Conservation (phyloP, 2,797 vertebrate genomes). For the Etheostoma perlongum region DNA sequence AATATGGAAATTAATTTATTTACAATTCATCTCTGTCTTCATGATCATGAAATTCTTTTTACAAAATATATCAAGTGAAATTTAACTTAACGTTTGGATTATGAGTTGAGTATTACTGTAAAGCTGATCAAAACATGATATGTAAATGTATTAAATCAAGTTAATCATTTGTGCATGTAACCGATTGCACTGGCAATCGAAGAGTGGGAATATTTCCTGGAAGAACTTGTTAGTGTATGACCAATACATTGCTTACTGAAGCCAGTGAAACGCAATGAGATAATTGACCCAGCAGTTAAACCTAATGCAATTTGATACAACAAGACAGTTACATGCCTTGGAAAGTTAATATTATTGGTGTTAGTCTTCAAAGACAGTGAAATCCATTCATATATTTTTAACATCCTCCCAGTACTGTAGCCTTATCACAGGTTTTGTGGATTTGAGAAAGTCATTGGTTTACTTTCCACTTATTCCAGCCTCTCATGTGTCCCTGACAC, state of each 20-base stretch:
- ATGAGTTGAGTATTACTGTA: slow-evolving; percentile 41
- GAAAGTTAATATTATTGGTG: slow-evolving; percentile 30
- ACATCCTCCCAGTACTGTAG: slow-evolving; percentile 2
- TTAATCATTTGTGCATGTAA: slow-evolving; percentile 29
- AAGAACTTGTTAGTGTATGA: slow-evolving; percentile 48
- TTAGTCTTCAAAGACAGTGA: slow-evolving; percentile 52
- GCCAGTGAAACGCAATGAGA: slow-evolving; percentile 26
- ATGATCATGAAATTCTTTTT: slow-evolving; percentile 51
- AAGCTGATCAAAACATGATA: slow-evolving; percentile 39
- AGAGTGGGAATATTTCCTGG: slow-evolving; percentile 45
- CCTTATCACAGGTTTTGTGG: slow-evolving; percentile 14
- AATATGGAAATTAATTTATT: slow-evolving; percentile 62
- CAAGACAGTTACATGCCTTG: slow-evolving; percentile 14
- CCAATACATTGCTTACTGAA: slow-evolving; percentile 49
- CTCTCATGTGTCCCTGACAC: slow-evolving; percentile 53
- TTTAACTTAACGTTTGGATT: slow-evolving; percentile 30
- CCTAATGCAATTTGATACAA: slow-evolving; percentile 44
- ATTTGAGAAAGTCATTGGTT: slow-evolving; percentile 40
- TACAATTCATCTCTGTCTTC: slow-evolving; percentile 61
- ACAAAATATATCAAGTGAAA: slow-evolving; percentile 57
- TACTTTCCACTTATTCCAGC: slow-evolving; percentile 7
- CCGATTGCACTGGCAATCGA: slow-evolving; percentile 43
- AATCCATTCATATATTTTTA: slow-evolving; percentile 15
- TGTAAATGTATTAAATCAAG: slow-evolving; percentile 36
- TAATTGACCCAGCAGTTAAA: slow-evolving; percentile 45